phyloP scores from a whole-genome alignment of 2,797 vertebrate genomes.

The Gadopsis marmoratus region DNA sequence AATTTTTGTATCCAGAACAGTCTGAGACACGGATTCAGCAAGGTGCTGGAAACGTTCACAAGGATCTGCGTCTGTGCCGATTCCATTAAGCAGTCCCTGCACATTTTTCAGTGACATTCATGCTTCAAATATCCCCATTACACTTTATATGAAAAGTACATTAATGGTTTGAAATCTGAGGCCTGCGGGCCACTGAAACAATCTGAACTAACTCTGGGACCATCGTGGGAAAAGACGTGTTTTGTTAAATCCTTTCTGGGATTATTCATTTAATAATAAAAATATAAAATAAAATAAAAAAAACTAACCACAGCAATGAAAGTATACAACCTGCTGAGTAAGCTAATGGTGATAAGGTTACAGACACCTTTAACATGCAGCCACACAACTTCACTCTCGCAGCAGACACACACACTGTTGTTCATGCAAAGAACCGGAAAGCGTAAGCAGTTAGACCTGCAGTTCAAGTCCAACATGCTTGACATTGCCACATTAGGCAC shows the following conservation, averaged over 20 bases:
- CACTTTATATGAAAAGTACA: constrained; percentile 19
- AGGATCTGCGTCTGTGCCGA: constrained; percentile 15
- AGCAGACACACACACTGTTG: neutral
- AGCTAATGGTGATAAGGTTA: neutral
- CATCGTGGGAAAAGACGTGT: neutral
- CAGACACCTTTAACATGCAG: neutral
- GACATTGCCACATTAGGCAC: neutral
- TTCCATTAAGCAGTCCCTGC: constrained; percentile 10
- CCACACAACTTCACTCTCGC: neutral
- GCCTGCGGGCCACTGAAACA: constrained; percentile 9
- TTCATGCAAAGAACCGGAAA: constrained; percentile 3
- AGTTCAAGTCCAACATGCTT: neutral
- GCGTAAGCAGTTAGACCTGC: constrained; percentile 2
- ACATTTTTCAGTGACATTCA: constrained; percentile 36
- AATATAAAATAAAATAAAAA: neutral
- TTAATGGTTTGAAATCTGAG: constrained; percentile 23
- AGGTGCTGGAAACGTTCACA: constrained; percentile 30
- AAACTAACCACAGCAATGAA: neutral
- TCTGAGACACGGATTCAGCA: constrained; percentile 12
- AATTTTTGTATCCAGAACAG: constrained; percentile 11
- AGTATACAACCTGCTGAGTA: neutral
- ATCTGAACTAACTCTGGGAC: neutral
- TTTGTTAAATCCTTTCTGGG: constrained; percentile 6
- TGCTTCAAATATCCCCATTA: constrained; percentile 25
- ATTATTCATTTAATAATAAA: neutral